A percentile compares a stretch with the other conserved stretches of the same genome.
Evolutionary conservation across 2,888 invertebrate species (phyloP).

Genomic region (Ischnus inquisitorius): DNA sequence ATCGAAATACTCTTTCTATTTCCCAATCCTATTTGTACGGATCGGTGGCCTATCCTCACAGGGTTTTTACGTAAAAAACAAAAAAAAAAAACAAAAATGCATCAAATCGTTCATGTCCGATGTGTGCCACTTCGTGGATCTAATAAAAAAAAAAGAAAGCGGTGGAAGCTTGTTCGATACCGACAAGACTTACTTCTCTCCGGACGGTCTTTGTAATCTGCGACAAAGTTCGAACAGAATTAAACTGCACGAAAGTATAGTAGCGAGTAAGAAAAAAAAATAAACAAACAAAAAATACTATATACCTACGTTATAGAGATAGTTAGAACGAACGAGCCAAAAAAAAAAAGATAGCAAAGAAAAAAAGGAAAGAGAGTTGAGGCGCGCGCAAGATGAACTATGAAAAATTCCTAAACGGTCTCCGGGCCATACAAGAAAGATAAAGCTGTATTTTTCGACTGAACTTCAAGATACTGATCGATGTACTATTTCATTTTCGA

Average conservation of each 20-base stretch:
- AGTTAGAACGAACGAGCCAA: conserved; percentile 53
- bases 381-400: conserved; percentile 29
- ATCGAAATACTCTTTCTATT: conserved; percentile 24
- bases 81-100: conserved; percentile 38
- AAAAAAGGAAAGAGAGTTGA: conserved; percentile 16
- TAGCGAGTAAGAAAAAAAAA: conserved; percentile 50
- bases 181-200: conserved; percentile 32
- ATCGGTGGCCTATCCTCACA: conserved; percentile 70
- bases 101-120: conserved; percentile 61
- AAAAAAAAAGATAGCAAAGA: conserved; percentile 28
- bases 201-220: conserved; percentile 33
- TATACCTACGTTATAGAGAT: conserved; percentile 57
- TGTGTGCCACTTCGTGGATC: conserved; percentile 40
- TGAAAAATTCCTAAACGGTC: conserved; percentile 47
- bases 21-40: conserved; percentile 52
- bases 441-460: conserved; percentile 64
- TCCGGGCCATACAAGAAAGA: conserved; percentile 41
- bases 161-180: conserved; percentile 14
- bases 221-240: conserved; percentile 48
- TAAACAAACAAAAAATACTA: conserved; percentile 31
- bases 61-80: conserved; percentile 61
- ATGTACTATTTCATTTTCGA: conserved; percentile 34
- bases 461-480: conserved; percentile 52
- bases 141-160: conserved; percentile 15
- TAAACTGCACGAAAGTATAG: conserved; percentile 56